Percentiles rank a stretch among this genome's conserved stretches.
phyloP scores from a whole-genome alignment of 2,113 vertebrate species.

The Cygnus atratus region DNA sequence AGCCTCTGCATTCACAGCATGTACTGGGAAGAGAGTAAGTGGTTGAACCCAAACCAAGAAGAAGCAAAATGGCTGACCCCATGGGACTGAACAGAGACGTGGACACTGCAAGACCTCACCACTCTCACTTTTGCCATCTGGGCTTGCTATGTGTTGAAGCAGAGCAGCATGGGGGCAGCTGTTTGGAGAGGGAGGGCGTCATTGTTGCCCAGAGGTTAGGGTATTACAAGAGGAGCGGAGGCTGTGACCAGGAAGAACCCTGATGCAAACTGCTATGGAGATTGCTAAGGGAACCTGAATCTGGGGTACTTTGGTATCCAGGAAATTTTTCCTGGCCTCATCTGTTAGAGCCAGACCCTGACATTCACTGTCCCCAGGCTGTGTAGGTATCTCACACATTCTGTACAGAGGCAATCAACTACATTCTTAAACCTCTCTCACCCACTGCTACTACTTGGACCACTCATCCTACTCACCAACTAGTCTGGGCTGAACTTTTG shows the following conservation, averaged over 20 bases:
- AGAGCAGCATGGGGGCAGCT: neutral
- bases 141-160: neutral
- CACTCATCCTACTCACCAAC: neutral
- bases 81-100: neutral
- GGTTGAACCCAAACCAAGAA: neutral
- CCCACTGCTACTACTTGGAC: neutral
- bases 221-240: neutral
- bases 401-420: neutral
- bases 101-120: neutral
- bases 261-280: neutral
- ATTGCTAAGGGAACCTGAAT: neutral
- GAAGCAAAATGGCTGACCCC: neutral
- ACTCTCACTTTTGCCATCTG: neutral
- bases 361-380: neutral
- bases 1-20: neutral
- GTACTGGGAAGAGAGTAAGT: neutral
- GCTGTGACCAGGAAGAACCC: neutral
- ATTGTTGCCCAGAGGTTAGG: neutral
- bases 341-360: neutral
- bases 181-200: neutral
- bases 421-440: neutral
- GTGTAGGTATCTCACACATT: neutral
- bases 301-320: neutral
- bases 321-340: neutral
- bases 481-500: neutral